Base-by-base conservation (phyloP, 2,888 invertebrate genomes). In the Ariolimax columbianus region DNA sequence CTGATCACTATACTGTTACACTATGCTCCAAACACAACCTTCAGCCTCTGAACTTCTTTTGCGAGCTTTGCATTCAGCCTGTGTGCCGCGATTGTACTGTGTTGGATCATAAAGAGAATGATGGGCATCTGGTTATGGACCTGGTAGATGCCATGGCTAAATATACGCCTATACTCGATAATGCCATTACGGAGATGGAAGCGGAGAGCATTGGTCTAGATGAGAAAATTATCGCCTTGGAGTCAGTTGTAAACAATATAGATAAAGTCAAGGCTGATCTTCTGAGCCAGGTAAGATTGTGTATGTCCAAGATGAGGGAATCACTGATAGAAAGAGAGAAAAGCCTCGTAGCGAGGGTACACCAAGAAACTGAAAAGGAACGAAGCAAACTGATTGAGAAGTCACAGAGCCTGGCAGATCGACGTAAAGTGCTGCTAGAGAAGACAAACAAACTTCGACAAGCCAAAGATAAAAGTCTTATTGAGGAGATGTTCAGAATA, bases 31-130 rank as follows among this genome's bases (percentile, higher is more conserved):
- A 90, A 75, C 92, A 92, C 78, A 86, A 87, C 17, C 86, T 89
- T 14, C 91, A 92, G 86, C 91, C 91, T 0, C 86, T 92, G 59
- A 92, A 92, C 78, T 92, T 92, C 87, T 92, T 92, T 86, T 92
- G 92, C 87, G 92, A 92, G 87, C 85, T 87, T 68, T 92, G 92
- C 85, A 87, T 89, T 59, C 81, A 81, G 26, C 89, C 90, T 9
- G 89, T 92, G n/a, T 92, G 92, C 84, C 88, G 92, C 30, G 91
- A 91, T 84, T 92, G 92, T 81, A 91, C 92, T 0, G 91, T 91
- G 11, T 78, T 91, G 33, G 91, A 91, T 80, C 92, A 92, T 86
- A 91, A 90, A 78, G 89, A 90, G 55, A 82, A 80, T 7, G 84
- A 89, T 2, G 90, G 89, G 3, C 90, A 92, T 80, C 86, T 89